phyloP scores from a whole-genome alignment of 2,888 invertebrate species.

The Byasa hedistus region DNA sequence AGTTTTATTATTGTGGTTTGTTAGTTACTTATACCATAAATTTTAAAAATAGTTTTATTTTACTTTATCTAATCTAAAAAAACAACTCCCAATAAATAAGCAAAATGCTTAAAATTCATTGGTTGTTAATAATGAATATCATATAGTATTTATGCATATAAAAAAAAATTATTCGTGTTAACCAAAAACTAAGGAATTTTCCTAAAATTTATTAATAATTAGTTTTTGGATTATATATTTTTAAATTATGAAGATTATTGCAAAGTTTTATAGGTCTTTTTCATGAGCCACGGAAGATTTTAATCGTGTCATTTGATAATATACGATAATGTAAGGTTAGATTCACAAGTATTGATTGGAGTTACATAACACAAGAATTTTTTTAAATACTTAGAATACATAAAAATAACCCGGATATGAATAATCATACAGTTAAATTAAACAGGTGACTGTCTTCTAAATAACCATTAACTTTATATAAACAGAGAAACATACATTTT shows the following conservation, averaged over 20 bases:
- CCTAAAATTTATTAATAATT: background rate
- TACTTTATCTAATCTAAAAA: too few species aligned
- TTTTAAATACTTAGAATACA: slow-evolving; percentile 15
- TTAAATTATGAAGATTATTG: too few species aligned
- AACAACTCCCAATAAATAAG: background rate
- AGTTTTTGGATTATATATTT: too few species aligned
- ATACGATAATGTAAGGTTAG: slow-evolving; percentile 32
- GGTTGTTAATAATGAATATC: background rate
- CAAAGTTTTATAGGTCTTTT: too few species aligned
- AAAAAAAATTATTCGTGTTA: too few species aligned
- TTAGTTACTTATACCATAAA: too few species aligned
- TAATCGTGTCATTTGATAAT: slow-evolving; percentile 9
- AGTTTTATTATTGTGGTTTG: too few species aligned
- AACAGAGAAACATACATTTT: slow-evolving; percentile 17
- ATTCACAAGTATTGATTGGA: slow-evolving; percentile 26
- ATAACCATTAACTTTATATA: slow-evolving; percentile 1
- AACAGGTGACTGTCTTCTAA: slow-evolving; percentile 3
- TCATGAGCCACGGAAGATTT: background rate
- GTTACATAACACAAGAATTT: slow-evolving; percentile 34
- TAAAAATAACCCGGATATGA: background rate
- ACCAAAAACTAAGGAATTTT: background rate
- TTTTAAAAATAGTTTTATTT: too few species aligned
- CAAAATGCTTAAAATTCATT: background rate
- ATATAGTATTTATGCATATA: background rate
- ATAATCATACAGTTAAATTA: background rate